Evolutionary conservation across 2,797 vertebrate species (phyloP).

Genomic region (Sebastes goodei): DNA sequence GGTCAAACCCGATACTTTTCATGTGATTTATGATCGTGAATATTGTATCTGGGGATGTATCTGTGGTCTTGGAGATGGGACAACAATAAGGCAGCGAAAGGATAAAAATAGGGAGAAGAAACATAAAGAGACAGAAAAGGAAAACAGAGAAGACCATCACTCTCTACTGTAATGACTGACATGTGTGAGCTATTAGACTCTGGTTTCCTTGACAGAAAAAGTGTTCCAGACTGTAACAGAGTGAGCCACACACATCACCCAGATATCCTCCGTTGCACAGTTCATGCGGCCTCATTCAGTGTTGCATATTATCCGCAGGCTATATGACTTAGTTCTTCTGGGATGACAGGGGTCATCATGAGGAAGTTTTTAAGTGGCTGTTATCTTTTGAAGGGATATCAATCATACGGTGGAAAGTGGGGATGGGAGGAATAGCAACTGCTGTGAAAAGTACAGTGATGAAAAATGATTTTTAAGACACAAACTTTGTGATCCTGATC

Average conservation of each 20-base stretch:
- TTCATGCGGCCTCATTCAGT: neutral
- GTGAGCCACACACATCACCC: constrained; percentile 4
- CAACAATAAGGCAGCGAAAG: neutral
- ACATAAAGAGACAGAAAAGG: constrained; percentile 27
- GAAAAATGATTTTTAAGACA: neutral
- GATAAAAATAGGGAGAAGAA: constrained; percentile 12
- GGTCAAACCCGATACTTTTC: neutral
- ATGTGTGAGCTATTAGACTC: constrained; percentile 70
- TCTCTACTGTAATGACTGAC: constrained; percentile 48
- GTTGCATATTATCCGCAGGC: constrained; percentile 11
- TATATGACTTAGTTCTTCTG: neutral
- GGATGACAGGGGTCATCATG: neutral
- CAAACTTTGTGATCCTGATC: neutral
- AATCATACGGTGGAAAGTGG: neutral
- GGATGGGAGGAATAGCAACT: neutral
- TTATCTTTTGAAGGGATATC: neutral
- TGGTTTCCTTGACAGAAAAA: constrained; percentile 61
- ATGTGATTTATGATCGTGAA: constrained; percentile 10
- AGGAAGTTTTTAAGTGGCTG: neutral
- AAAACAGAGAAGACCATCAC: constrained; percentile 30
- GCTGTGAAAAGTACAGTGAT: neutral
- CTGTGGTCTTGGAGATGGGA: neutral
- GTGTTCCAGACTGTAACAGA: constrained; percentile 21
- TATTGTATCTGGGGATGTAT: neutral
- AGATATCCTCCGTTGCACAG: neutral